Conservation (phyloP, 1,140 invertebrate genomes). For the Rhyacophila brunnea region DNA sequence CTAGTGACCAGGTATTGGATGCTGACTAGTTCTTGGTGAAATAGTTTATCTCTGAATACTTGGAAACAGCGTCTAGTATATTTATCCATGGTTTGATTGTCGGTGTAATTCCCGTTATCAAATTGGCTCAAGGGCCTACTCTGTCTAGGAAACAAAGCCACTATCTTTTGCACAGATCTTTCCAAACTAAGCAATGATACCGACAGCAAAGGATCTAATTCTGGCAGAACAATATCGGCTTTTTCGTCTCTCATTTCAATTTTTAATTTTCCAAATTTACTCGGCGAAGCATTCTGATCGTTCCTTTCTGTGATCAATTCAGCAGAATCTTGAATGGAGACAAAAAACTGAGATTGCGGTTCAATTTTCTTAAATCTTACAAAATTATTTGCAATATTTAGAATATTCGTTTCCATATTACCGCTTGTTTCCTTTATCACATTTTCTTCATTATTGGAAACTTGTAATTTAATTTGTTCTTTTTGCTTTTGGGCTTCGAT, state of each 20-base stretch:
- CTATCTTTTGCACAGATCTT: conserved; percentile 45
- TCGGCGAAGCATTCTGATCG: conserved; percentile 42
- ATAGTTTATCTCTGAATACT: conserved; percentile 52
- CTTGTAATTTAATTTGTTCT: conserved; percentile 38
- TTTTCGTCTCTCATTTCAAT: conserved; percentile 37
- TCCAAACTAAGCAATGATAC: conserved; percentile 41
- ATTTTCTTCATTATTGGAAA: conserved; percentile 23
- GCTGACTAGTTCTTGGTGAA: conserved; percentile 48
- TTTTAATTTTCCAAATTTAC: conserved; percentile 44
- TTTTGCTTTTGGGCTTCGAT: conserved; percentile 38
- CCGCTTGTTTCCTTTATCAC: conserved; percentile 34
- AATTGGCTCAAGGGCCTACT: conserved; percentile 51
- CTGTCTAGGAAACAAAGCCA: conserved; percentile 49
- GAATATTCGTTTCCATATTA: conserved; percentile 48
- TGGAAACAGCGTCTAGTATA: conserved; percentile 52
- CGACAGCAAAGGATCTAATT: conserved; percentile 44
- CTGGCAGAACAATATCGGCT: conserved; percentile 42
- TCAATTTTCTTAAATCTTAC: conserved; percentile 49
- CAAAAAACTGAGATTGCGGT: conserved; percentile 50
- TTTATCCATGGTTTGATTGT: conserved; percentile 50
- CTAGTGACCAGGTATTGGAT: conserved; percentile 46
- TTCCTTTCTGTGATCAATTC: conserved; percentile 38
- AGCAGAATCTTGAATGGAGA: conserved; percentile 39
- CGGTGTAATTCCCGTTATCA: conserved; percentile 46
- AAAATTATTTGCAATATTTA: conserved; percentile 45